These are phyloP conservation scores for Caenorhabditis sp. DNA, from an alignment of 2,888 invertebrate genomes.

Conservation along the genomic window DNA sequence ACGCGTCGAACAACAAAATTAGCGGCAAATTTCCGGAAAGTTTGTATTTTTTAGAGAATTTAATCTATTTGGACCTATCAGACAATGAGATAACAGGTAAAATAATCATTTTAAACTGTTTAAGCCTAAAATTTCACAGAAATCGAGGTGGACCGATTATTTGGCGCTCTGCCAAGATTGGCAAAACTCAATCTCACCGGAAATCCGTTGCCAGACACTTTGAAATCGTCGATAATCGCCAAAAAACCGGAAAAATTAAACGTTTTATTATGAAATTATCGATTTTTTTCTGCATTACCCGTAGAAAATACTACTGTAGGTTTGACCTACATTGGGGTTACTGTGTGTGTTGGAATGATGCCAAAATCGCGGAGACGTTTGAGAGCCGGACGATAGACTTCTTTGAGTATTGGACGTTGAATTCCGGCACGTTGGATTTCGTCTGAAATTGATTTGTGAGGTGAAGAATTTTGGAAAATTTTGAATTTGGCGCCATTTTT, in stretches of 20 bases:
- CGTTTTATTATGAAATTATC: neutral
- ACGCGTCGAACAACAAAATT: constrained; percentile 55
- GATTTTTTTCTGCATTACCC: constrained; percentile 2
- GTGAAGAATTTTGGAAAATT: neutral
- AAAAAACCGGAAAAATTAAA: neutral
- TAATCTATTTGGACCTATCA: constrained; percentile 56
- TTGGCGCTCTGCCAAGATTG: constrained; percentile 25
- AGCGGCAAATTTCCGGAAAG: constrained; percentile 46
- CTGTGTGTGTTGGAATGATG: constrained; percentile 61
- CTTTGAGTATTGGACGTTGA: constrained; percentile 87
- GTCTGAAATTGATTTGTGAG: constrained; percentile 75
- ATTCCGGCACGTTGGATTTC: constrained; percentile 96
- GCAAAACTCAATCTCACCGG: constrained; percentile 43
- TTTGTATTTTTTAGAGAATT: constrained; percentile 37
- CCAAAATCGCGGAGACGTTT: constrained; percentile 79
- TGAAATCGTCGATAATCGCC: neutral
- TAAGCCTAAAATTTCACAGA: constrained; percentile 6
- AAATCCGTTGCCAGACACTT: constrained; percentile 38
- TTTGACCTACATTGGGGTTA: constrained; percentile 45
- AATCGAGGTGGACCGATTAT: constrained; percentile 14
- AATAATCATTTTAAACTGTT: neutral
- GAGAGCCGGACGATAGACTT: constrained; percentile 88
- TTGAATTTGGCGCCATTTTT: no score
- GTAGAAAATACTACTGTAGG: neutral
- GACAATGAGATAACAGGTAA: constrained; percentile 46